These are phyloP conservation scores for Protobothrops flavoviridis DNA, from an alignment of 2,113 vertebrate species.

Conservation along the genomic window DNA sequence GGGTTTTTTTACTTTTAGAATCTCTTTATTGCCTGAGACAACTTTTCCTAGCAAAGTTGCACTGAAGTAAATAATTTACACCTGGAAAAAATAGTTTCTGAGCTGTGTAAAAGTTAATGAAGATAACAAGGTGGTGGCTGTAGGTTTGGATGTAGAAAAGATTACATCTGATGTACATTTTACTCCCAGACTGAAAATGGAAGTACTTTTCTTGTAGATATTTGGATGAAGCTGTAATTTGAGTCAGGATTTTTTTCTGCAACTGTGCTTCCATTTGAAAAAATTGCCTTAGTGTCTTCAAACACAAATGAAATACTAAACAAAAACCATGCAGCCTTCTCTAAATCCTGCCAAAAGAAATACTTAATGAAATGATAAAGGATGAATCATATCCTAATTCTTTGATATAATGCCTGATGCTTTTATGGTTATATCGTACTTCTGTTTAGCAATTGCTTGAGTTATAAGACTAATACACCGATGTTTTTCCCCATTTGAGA, in stretches of 20 bases:
- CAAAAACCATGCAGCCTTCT: conserved; percentile 12
- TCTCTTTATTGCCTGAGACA: not conserved
- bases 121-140: conserved; percentile 29
- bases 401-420: conserved; percentile 48
- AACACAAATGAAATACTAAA: conserved; percentile 10
- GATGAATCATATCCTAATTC: not conserved
- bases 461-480: not conserved
- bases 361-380: conserved; percentile 17
- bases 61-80: not conserved
- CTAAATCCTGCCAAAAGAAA: not conserved
- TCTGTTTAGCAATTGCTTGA: conserved; percentile 17
- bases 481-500: not conserved
- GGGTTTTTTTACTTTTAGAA: conserved; percentile 13
- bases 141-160: conserved; percentile 7
- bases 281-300: not conserved
- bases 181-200: not conserved
- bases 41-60: not conserved
- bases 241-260: not conserved
- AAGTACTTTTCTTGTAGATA: not conserved
- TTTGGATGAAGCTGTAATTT: not conserved
- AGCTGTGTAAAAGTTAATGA: not conserved
- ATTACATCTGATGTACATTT: conserved; percentile 10
- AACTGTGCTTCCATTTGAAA: not conserved
- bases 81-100: not conserved
- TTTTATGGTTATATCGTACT: not conserved